These are phyloP conservation scores for Actinostola sp. DNA, from an alignment of 92 coral and sea anemone genomes.

Conservation along the genomic window DNA sequence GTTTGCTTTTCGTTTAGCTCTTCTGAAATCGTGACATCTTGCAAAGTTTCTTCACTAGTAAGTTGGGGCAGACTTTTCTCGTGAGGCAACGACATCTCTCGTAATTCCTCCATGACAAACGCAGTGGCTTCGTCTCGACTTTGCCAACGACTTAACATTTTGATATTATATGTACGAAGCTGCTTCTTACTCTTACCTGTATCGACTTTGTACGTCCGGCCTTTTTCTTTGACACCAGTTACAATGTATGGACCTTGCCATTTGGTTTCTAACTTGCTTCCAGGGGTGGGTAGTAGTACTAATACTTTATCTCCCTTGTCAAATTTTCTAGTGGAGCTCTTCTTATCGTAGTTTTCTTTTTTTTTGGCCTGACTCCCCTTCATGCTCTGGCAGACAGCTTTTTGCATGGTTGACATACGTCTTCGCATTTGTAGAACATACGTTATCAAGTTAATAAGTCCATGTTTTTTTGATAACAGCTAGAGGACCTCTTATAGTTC, in stretches of 20 bases:
- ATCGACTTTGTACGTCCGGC: constrained; percentile 45
- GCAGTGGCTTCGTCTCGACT: constrained; percentile 25
- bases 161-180: no score
- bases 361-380: constrained; percentile 9
- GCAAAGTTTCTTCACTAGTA: no score
- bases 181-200: no score
- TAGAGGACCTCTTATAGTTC: no score
- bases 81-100: constrained; percentile 3
- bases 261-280: constrained; percentile 20
- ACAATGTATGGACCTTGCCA: constrained; percentile 50
- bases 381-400: constrained; percentile 18
- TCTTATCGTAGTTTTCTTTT: no score
- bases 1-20: no score
- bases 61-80: no score
- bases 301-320: constrained; percentile 30
- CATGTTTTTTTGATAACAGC: constrained; percentile 30
- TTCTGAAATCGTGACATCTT: no score
- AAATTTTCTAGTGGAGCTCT: no score
- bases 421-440: constrained; percentile 27
- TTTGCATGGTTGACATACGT: constrained; percentile 27
- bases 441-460: constrained; percentile 1
- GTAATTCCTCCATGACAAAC: constrained; percentile 13
- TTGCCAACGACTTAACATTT: no score
- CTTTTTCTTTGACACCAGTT: constrained; percentile 20
- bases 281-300: constrained; percentile 29